Evolutionary conservation across 1,140 invertebrate genomes (phyloP).

Genomic region (Drosophila sproati): DNA sequence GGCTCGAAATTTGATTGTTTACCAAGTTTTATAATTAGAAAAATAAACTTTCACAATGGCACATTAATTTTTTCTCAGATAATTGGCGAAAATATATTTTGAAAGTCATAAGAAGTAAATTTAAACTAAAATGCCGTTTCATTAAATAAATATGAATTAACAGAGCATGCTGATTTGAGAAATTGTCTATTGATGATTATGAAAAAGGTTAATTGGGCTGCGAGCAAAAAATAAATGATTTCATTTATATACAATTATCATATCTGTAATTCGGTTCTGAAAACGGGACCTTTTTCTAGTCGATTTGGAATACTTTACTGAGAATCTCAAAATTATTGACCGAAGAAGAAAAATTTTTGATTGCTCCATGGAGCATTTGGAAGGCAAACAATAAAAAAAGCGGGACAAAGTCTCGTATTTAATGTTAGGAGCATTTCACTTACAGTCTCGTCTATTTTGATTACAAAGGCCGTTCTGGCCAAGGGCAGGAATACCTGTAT

Average conservation of each 20-base stretch:
- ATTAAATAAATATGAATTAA: too few relatives aligned
- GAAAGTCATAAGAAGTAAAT: neutral
- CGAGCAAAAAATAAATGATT: too few relatives aligned
- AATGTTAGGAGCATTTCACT: constrained; percentile 16
- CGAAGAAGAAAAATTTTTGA: neutral
- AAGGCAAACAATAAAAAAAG: constrained; percentile 1
- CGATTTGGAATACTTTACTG: neutral
- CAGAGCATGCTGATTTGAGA: too few relatives aligned
- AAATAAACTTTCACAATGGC: neutral
- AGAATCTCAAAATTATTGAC: constrained; percentile 1
- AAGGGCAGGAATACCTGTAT: constrained; percentile 33
- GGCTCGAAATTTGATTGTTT: constrained; percentile 4
- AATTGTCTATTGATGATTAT: too few relatives aligned
- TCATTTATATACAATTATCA: too few relatives aligned
- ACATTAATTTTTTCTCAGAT: too few relatives aligned
- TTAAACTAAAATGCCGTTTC: too few relatives aligned
- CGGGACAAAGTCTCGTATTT: constrained; percentile 4
- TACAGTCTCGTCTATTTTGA: constrained; percentile 40
- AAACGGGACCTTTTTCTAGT: too few relatives aligned
- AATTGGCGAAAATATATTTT: neutral
- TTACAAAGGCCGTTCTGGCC: constrained; percentile 54
- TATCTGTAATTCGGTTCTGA: too few relatives aligned
- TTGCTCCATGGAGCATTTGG: neutral
- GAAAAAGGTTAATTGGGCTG: too few relatives aligned
- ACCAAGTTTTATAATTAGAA: neutral